Conservation (phyloP, 2,113 vertebrate species). For the Tautogolabrus adspersus region DNA sequence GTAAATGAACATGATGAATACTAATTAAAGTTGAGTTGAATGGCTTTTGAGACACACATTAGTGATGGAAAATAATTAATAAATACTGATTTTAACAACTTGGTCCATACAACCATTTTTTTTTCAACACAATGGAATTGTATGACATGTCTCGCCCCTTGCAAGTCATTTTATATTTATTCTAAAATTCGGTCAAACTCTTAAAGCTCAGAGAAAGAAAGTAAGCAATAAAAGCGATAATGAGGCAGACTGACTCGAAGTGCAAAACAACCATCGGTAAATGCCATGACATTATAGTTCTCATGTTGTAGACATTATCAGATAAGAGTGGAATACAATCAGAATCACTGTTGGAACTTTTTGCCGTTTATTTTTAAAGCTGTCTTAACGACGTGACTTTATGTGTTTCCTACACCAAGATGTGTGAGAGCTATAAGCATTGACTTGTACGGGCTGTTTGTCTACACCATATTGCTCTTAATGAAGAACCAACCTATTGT, state of each 20-base stretch:
- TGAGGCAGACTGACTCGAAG: neutral
- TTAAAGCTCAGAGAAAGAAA: neutral
- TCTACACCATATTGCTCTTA: constrained; percentile 28
- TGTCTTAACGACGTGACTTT: neutral
- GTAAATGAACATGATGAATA: no score
- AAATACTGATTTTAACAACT: no score
- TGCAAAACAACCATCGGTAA: neutral
- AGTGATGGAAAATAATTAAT: no score
- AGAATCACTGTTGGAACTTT: constrained; percentile 3
- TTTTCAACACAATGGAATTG: no score
- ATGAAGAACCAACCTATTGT: constrained; percentile 45
- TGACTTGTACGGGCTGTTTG: constrained; percentile 3
- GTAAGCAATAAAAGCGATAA: neutral
- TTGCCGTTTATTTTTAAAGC: neutral
- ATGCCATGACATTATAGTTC: constrained; percentile 6
- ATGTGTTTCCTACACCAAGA: constrained; percentile 3
- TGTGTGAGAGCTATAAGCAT: constrained; percentile 22
- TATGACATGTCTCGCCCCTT: no score
- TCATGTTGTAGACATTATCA: neutral
- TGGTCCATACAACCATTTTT: no score
- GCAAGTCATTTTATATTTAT: no score
- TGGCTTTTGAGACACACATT: no score
- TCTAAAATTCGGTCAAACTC: no score
- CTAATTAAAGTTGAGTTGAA: no score
- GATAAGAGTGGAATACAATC: neutral